Base-by-base conservation (phyloP, 2,797 vertebrate species). In the Cercopithecus neglectus region DNA sequence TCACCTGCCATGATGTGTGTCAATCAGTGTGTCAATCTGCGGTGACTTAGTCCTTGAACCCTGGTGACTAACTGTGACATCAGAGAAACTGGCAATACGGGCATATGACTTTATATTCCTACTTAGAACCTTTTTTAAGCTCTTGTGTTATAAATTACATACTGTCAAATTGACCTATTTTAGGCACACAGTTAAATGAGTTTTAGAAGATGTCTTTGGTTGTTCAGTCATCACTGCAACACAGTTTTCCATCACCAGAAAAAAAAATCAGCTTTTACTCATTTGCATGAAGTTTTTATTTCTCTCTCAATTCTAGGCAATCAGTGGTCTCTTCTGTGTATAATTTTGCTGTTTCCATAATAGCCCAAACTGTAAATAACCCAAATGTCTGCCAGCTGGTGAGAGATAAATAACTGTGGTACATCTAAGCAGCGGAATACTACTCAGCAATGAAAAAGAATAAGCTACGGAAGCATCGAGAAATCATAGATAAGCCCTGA, bases 401-500 rank as follows among this genome's bases (percentile, higher is more conserved):
- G 21, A 76, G 13, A 1, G 5, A 24, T 57, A 19, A 50, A 55
- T 24, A 36, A 22, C 30, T 0, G 13, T 53, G 79, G 12, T 5
- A 5, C 9, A 16, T 5, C 6, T 24, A 3, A 16, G 39, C 36
- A 13, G 0, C 8, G 1, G 46, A 78, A 8, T 48, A 13, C 21
- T 50, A 12, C 19, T 3, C 1, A 12, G 53, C 11, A 9, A 0
- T 1, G 57, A 39, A 46, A 36, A 79, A 3, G 39, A 41, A 13
- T 10, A 16, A 2, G 9, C 19, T 16, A 1, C 5, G 0, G 8
- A 19, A 1, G 33, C 2, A 0, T 11, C 13, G 64, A 2, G 3
- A 8, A 28, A 39, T 11, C 2, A 0, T 0, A 7, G 26, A 10
- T 4, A 28, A 53, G 5, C 13, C 55, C 13, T 8, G 13, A 8